These are phyloP conservation scores for Diarsia dahlii DNA, from an alignment of 2,888 invertebrate genomes.

Conservation along the genomic window DNA sequence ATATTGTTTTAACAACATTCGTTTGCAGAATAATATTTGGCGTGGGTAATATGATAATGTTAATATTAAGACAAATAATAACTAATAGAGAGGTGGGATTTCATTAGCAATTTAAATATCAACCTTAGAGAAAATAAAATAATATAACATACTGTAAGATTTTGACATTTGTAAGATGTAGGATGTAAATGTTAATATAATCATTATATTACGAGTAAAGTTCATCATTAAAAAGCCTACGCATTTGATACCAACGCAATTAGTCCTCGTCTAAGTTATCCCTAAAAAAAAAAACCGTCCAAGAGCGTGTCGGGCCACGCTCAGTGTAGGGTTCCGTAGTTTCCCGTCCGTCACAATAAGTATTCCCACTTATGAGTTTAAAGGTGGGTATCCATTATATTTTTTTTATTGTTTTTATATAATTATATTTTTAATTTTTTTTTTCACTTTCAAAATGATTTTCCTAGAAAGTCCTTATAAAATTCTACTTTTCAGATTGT, in stretches of 20 bases:
- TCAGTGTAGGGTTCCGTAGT: no score
- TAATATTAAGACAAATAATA: background rate
- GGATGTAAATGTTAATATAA: constrained; percentile 12
- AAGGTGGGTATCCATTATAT: no score
- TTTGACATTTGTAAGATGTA: background rate
- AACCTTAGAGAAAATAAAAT: background rate
- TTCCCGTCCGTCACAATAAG: no score
- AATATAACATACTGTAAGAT: no score
- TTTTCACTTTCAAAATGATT: no score
- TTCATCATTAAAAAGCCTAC: background rate
- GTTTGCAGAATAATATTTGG: constrained; percentile 7
- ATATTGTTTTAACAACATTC: constrained; percentile 1
- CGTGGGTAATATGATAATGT: background rate
- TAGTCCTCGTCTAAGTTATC: background rate
- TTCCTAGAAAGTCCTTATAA: no score
- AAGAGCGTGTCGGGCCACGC: no score
- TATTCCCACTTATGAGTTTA: no score
- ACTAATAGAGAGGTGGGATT: background rate
- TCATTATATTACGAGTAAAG: background rate
- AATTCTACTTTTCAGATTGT: no score
- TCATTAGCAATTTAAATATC: constrained; percentile 30
- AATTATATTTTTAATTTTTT: no score
- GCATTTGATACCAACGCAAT: background rate
- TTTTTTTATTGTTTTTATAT: no score
- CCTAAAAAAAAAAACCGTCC: no score